Evolutionary conservation across 1,140 invertebrate species (phyloP).

Genomic region (Aphelenchoides besseyi): DNA sequence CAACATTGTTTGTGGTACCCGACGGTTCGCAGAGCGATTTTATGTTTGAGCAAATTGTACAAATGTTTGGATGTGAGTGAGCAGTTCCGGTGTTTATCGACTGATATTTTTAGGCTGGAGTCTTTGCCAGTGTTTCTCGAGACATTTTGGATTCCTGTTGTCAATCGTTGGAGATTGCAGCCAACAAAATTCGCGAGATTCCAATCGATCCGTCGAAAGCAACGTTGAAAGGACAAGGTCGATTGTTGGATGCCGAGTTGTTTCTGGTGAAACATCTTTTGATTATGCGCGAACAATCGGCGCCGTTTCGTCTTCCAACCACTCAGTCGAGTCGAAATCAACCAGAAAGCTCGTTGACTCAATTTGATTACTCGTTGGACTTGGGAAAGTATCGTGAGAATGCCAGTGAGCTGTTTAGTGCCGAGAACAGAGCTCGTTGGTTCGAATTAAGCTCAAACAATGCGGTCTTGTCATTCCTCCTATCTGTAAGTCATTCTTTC

Average conservation of each 20-base stretch:
- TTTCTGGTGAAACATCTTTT: conserved; percentile 97
- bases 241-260: conserved; percentile 80
- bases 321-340: conserved; percentile 16
- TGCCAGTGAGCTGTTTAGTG: conserved; percentile 48
- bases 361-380: conserved; percentile 58
- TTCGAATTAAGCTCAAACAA: conserved; percentile 62
- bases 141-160: conserved; percentile 88
- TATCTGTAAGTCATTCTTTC: conserved; percentile 42
- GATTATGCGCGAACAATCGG: conserved; percentile 82
- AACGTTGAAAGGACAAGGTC: conserved; percentile 28
- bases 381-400: conserved; percentile 50
- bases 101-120: conserved; percentile 69
- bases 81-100: conserved; percentile 6
- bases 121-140: conserved; percentile 91
- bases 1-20: conserved; percentile 99
- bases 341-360: conserved; percentile 13
- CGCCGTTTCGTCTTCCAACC: conserved; percentile 5
- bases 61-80: conserved; percentile 78
- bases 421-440: conserved; percentile 52
- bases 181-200: conserved; percentile 63
- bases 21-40: conserved; percentile 84
- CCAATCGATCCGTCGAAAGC: conserved; percentile 22
- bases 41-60: conserved; percentile 89
- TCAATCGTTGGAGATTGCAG: conserved; percentile 78
- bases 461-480: conserved; percentile 54